phyloP scores from a whole-genome alignment of 1,140 invertebrate genomes.

The Camponotus pennsylvanicus region DNA sequence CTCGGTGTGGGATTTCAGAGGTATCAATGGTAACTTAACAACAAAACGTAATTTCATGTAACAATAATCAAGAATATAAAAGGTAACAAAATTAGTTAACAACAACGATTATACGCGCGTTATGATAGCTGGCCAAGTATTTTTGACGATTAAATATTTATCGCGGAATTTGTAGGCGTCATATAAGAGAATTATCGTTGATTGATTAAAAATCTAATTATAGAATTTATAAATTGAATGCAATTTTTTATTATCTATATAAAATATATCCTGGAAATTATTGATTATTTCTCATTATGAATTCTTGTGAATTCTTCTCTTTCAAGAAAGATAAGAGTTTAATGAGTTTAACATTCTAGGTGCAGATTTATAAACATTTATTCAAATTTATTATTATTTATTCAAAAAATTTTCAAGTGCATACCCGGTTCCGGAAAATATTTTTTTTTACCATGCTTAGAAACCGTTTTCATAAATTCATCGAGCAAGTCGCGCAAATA shows the following conservation, averaged over 20 bases:
- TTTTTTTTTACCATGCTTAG: slow-evolving; percentile 19
- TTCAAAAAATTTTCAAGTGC: not conserved
- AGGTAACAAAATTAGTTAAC: slow-evolving; percentile 44
- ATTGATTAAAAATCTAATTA: not conserved
- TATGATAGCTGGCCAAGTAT: slow-evolving; percentile 38
- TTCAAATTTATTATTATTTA: not conserved
- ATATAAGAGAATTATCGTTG: not conserved
- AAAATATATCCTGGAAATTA: not conserved
- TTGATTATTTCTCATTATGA: not conserved
- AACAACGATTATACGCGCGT: slow-evolving; percentile 44
- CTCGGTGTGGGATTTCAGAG: slow-evolving; percentile 21
- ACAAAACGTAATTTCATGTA: slow-evolving; percentile 37
- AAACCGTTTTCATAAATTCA: slow-evolving; percentile 28
- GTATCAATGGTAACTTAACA: slow-evolving; percentile 57
- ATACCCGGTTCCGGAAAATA: slow-evolving; percentile 21
- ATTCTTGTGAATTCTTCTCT: not conserved
- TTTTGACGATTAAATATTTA: slow-evolving; percentile 34
- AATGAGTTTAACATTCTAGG: not conserved
- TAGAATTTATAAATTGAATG: slow-evolving; percentile 28
- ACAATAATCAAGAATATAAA: slow-evolving; percentile 35
- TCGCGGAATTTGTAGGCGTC: slow-evolving; percentile 14
- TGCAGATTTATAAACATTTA: not conserved
- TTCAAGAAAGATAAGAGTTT: not conserved
- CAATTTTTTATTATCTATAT: not conserved
- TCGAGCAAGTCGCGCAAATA: slow-evolving; percentile 32